phyloP scores from a whole-genome alignment of 2,797 vertebrate genomes.

The Acanthiza pusilla region DNA sequence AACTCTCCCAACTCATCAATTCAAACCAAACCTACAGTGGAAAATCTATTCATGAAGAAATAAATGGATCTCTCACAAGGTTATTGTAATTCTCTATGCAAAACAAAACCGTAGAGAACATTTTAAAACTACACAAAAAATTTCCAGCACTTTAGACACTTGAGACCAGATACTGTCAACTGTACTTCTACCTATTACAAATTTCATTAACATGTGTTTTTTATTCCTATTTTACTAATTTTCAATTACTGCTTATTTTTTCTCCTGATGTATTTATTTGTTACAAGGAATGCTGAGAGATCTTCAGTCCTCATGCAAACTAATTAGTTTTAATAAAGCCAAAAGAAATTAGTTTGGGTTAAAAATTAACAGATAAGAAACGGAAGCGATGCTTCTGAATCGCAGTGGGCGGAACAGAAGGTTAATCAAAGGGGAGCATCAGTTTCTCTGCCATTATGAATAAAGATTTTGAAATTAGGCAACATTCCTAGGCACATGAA shows the following conservation, averaged over 20 bases:
- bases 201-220: background rate
- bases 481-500: background rate
- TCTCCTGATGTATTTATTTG: background rate
- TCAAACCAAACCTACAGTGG: background rate
- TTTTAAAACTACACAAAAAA: background rate
- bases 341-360: background rate
- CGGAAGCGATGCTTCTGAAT: background rate
- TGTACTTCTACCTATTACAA: background rate
- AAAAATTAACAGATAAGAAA: background rate
- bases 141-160: background rate
- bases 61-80: background rate
- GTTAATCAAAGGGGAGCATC: background rate
- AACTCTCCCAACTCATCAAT: background rate
- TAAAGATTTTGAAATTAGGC: background rate
- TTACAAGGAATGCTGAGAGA: background rate
- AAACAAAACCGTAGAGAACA: background rate
- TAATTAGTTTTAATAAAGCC: background rate
- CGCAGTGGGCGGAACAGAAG: background rate
- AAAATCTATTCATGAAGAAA: background rate
- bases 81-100: background rate
- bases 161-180: background rate
- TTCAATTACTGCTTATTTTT: background rate
- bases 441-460: background rate
- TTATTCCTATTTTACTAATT: background rate
- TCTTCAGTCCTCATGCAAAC: background rate